phyloP scores from a whole-genome alignment of 2,113 vertebrate species.

The Colius striatus region DNA sequence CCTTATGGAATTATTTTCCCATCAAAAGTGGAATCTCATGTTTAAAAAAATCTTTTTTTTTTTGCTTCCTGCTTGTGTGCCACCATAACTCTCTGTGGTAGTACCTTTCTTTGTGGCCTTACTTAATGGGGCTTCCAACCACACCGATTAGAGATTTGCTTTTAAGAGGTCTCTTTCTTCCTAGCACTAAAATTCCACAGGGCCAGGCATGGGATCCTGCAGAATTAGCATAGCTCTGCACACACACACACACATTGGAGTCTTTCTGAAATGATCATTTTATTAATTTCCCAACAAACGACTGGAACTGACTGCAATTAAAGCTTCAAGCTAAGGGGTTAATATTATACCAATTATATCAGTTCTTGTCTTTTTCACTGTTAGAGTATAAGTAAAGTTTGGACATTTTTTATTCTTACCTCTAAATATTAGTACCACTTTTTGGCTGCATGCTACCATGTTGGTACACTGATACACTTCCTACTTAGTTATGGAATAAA shows the following conservation, averaged over 20 bases:
- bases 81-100: not conserved
- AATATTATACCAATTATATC: not conserved
- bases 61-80: not conserved
- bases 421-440: not conserved
- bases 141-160: not conserved
- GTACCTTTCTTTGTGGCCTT: not conserved
- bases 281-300: not conserved
- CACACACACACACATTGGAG: accelerated
- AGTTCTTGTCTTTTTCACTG: not conserved
- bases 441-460: not conserved
- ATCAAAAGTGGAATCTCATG: not conserved
- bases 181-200: not conserved
- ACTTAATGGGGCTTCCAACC: not conserved
- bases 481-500: not conserved
- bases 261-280: not conserved
- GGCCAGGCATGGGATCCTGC: accelerated
- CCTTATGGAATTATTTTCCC: not conserved
- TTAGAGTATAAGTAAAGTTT: not conserved
- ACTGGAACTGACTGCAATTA: not conserved
- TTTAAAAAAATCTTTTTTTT: not conserved
- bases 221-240: not conserved
- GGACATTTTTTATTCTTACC: not conserved
- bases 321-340: not conserved
- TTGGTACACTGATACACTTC: not conserved
- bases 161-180: not conserved